Percentiles rank a stretch among this genome's conserved stretches.
Evolutionary conservation across 2,888 invertebrate genomes (phyloP).

Genomic region (Operophtera brumata): DNA sequence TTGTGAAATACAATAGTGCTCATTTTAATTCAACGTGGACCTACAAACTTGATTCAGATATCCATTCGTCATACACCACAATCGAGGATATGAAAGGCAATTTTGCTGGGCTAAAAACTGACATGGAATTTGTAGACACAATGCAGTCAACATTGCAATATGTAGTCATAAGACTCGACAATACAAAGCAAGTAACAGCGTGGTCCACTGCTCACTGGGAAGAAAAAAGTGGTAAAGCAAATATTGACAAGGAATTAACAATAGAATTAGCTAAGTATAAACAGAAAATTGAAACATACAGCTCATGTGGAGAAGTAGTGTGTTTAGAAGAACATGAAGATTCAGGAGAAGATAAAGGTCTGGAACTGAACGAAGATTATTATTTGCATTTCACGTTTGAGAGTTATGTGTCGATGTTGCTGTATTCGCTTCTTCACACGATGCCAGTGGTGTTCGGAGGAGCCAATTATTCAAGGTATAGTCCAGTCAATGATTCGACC

Average conservation of each 20-base stretch:
- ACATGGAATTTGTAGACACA: slow-evolving; percentile 53
- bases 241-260: slow-evolving; percentile 38
- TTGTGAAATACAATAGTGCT: slow-evolving; percentile 55
- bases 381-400: slow-evolving; percentile 70
- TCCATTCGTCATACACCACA: slow-evolving; percentile 49
- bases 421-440: slow-evolving; percentile 75
- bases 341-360: slow-evolving; percentile 57
- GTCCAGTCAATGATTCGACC: neutral
- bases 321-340: slow-evolving; percentile 53
- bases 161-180: slow-evolving; percentile 42
- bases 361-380: slow-evolving; percentile 53
- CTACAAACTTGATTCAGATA: slow-evolving; percentile 62
- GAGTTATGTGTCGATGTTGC: slow-evolving; percentile 54
- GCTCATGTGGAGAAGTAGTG: slow-evolving; percentile 53
- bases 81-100: slow-evolving; percentile 49
- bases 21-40: slow-evolving; percentile 66
- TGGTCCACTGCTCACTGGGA: slow-evolving; percentile 66
- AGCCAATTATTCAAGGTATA: slow-evolving; percentile 80
- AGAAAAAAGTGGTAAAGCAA: slow-evolving; percentile 40
- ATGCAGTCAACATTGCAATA: slow-evolving; percentile 44
- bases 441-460: slow-evolving; percentile 86
- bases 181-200: slow-evolving; percentile 59
- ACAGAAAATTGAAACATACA: slow-evolving; percentile 57
- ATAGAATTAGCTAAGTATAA: slow-evolving; percentile 45
- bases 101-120: slow-evolving; percentile 58